phyloP scores from a whole-genome alignment of 2,113 vertebrate species.

The Ceuthmochares aereus region DNA sequence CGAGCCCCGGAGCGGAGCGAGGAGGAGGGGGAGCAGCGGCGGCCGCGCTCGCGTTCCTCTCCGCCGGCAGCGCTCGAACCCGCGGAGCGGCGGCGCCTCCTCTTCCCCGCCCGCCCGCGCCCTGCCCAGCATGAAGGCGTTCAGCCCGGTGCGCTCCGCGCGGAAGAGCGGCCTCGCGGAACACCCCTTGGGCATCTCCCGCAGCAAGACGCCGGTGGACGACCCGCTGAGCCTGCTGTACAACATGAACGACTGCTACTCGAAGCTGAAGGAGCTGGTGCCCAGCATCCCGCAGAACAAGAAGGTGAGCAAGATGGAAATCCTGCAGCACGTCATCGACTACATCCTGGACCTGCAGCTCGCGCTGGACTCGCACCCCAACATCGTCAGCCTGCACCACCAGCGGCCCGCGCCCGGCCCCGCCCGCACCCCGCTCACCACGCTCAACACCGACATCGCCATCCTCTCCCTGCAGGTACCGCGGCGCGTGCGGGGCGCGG shows the following conservation, averaged over 20 bases:
- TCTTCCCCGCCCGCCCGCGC: no score
- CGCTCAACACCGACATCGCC: conserved; percentile 98
- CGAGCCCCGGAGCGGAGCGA: no score
- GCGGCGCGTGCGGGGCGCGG: no score
- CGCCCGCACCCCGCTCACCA: conserved; percentile 90
- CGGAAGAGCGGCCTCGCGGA: conserved; percentile 91
- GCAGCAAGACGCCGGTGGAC: conserved; percentile 96
- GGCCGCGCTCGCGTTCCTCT: no score
- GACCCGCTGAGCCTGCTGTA: conserved; percentile 96
- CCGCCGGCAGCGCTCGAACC: no score
- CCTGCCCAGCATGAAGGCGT: conserved; percentile 89
- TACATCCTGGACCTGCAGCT: conserved; percentile 99
- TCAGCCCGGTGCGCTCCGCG: conserved; percentile 94
- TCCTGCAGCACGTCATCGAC: conserved; percentile 99
- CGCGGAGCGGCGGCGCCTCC: no score
- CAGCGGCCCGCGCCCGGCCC: conserved; percentile 78
- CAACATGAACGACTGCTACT: conserved; percentile 99
- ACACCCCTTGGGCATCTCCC: conserved; percentile 91
- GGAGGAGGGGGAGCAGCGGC: no score
- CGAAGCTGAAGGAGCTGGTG: conserved; percentile 98
- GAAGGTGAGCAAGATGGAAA: conserved; percentile 99
- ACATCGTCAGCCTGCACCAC: conserved; percentile 89
- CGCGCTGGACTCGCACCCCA: conserved; percentile 94
- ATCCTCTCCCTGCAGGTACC: conserved; percentile 96
- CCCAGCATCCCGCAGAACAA: conserved; percentile 98